These are phyloP conservation scores for Elanoides forficatus DNA, from an alignment of 2,113 vertebrate genomes.

Conservation along the genomic window DNA sequence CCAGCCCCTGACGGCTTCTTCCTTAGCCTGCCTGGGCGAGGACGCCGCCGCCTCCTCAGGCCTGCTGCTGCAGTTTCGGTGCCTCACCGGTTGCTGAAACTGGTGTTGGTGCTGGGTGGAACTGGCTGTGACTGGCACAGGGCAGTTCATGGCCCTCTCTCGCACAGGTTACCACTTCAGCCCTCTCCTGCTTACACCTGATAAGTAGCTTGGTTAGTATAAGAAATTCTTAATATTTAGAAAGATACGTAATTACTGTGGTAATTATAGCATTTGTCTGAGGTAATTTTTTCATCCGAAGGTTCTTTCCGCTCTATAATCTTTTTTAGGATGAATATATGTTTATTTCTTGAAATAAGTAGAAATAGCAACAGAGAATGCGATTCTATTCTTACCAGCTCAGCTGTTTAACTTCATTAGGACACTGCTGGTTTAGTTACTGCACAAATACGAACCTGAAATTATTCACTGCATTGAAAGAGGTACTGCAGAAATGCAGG, in stretches of 20 bases:
- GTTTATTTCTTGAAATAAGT: background rate
- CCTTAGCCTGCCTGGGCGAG: accelerated
- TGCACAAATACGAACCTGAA: background rate
- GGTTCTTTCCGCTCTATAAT: background rate
- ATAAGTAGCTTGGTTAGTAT: background rate
- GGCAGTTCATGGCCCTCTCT: background rate
- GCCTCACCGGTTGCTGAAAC: background rate
- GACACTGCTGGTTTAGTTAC: background rate
- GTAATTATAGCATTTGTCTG: background rate
- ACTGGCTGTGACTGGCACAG: background rate
- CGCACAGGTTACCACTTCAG: background rate
- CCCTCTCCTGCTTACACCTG: background rate
- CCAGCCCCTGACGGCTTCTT: too few relatives aligned
- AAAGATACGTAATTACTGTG: background rate
- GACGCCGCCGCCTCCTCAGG: accelerated
- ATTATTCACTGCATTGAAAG: background rate
- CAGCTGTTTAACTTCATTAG: background rate
- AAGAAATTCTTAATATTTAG: background rate
- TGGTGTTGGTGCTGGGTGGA: background rate
- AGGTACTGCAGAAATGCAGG: background rate
- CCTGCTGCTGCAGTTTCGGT: background rate
- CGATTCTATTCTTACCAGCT: background rate
- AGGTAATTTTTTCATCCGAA: background rate
- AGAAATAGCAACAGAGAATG: background rate
- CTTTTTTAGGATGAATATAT: background rate